phyloP scores from a whole-genome alignment of 2,888 invertebrate species.

The Dynastes maya region DNA sequence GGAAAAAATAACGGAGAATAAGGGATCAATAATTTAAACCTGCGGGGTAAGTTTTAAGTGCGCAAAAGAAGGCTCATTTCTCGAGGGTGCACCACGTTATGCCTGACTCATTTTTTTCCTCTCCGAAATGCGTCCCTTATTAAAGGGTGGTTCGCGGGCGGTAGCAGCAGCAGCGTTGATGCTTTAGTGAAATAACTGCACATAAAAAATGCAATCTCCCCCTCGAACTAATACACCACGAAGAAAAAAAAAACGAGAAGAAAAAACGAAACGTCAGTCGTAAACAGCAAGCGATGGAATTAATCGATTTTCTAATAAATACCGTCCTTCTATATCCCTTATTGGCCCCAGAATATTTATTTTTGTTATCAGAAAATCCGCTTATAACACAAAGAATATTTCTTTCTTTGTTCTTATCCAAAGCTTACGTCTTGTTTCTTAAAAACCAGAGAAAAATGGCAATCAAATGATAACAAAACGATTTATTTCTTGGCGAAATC shows the following conservation, averaged over 20 bases:
- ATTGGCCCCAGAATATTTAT: constrained; percentile 7
- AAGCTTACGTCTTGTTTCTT: background rate
- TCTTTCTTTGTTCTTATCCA: constrained; percentile 7
- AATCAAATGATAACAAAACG: background rate
- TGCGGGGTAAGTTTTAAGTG: constrained; percentile 67
- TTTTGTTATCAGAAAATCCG: constrained; percentile 24
- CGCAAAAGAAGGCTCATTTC: constrained; percentile 62
- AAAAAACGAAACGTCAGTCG: constrained; percentile 30
- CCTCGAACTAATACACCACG: constrained; percentile 23
- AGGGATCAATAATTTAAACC: constrained; percentile 68
- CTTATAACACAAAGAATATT: constrained; percentile 20
- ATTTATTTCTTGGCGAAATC: background rate
- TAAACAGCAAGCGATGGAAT: constrained; percentile 45
- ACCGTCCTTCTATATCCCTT: background rate
- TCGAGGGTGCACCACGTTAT: constrained; percentile 62
- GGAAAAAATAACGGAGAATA: constrained; percentile 36
- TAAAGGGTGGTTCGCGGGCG: constrained; percentile 58
- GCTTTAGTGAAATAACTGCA: constrained; percentile 63
- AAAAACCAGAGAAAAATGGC: background rate
- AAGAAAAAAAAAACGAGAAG: constrained; percentile 11
- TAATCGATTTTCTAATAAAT: constrained; percentile 43
- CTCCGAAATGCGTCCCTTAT: constrained; percentile 62
- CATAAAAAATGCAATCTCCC: constrained; percentile 70
- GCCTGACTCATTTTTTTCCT: constrained; percentile 70
- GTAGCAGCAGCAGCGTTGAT: constrained; percentile 47